Evolutionary conservation across 53 echinoderm and acorn worm species (phyloP).

Genomic region (Paelopatides confundens): DNA sequence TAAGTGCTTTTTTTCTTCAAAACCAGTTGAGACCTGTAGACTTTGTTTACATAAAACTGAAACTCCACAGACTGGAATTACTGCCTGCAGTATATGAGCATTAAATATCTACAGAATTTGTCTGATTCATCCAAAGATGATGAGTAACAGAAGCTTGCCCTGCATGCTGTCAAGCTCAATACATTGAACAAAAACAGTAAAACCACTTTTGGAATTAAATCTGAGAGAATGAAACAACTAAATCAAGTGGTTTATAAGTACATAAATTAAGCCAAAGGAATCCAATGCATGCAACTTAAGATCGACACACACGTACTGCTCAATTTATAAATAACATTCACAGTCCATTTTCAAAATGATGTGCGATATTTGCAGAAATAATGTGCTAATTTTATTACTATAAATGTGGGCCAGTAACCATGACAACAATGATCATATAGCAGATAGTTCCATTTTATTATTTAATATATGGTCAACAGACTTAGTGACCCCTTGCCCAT

Average conservation of each 20-base stretch:
- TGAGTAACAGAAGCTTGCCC: not conserved
- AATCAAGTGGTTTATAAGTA: not conserved
- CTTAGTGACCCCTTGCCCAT: too few relatives aligned
- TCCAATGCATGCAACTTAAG: too few relatives aligned
- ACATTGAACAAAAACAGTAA: not conserved
- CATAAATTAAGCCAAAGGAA: too few relatives aligned
- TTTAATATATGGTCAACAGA: too few relatives aligned
- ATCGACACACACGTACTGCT: too few relatives aligned
- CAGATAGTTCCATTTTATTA: too few relatives aligned
- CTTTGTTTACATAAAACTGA: constrained; percentile 9
- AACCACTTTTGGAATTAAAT: not conserved
- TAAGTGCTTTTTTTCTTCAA: not conserved
- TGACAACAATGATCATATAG: too few relatives aligned
- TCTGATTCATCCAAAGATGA: constrained; percentile 12
- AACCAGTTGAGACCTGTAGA: constrained; percentile 11
- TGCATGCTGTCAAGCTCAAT: not conserved
- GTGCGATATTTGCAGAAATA: too few relatives aligned
- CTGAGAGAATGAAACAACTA: not conserved
- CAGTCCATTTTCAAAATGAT: too few relatives aligned
- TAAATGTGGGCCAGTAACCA: too few relatives aligned
- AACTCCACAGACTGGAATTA: not conserved
- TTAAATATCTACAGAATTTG: not conserved
- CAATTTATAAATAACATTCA: too few relatives aligned
- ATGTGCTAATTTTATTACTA: too few relatives aligned
- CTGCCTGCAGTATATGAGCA: constrained; percentile 1